Evolutionary conservation across 2,113 vertebrate species (phyloP).

Genomic region (Chaetorhynchus papuensis): DNA sequence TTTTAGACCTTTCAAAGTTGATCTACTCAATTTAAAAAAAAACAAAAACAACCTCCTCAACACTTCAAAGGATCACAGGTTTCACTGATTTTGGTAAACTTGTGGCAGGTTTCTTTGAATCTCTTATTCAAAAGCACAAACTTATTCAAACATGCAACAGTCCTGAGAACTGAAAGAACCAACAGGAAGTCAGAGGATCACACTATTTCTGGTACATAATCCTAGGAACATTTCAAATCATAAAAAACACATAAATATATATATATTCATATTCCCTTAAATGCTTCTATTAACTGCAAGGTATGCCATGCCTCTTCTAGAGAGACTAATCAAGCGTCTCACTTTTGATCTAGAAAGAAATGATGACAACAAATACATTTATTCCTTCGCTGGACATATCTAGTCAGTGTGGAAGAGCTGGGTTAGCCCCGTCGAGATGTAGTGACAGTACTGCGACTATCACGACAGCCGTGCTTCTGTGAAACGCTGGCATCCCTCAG

Average conservation of each 20-base stretch:
- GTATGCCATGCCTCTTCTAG: neutral
- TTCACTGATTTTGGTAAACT: neutral
- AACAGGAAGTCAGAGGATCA: neutral
- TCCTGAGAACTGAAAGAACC: neutral
- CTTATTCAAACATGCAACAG: neutral
- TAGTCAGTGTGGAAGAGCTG: neutral
- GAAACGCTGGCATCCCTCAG: neutral
- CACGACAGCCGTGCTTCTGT: rapidly evolving
- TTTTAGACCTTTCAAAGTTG: neutral
- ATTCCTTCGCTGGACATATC: neutral
- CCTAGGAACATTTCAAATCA: neutral
- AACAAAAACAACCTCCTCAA: neutral
- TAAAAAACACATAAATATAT: neutral
- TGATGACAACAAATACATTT: rapidly evolving
- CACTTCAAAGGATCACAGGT: neutral
- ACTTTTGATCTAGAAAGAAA: neutral
- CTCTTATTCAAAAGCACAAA: neutral
- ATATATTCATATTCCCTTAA: neutral
- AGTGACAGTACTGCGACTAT: too few species aligned
- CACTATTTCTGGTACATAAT: neutral
- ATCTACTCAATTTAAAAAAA: neutral
- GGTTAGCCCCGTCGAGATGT: rapidly evolving
- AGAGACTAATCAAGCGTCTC: neutral
- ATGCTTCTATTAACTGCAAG: neutral
- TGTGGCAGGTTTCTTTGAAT: neutral